Evolutionary conservation across 2,888 invertebrate genomes (phyloP).

Genomic region (Sminthurides aquaticus): DNA sequence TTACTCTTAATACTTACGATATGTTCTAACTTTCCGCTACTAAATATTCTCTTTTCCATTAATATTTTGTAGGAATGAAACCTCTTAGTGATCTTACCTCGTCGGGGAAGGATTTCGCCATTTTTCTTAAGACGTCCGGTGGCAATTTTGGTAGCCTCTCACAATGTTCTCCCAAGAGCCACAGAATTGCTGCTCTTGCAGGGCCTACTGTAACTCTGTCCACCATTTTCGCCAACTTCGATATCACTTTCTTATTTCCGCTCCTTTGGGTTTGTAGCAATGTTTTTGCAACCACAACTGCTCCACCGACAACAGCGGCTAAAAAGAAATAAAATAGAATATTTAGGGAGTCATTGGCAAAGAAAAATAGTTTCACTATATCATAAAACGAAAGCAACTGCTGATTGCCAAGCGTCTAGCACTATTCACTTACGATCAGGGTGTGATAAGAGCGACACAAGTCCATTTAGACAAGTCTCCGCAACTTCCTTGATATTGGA

Average conservation of each 20-base stretch:
- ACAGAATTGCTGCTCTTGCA: constrained; percentile 84
- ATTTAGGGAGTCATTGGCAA: not conserved
- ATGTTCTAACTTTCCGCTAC: no score
- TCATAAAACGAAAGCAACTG: no score
- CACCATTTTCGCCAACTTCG: constrained; percentile 75
- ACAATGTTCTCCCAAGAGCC: constrained; percentile 84
- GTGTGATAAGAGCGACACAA: constrained; percentile 84
- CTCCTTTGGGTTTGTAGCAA: constrained; percentile 71
- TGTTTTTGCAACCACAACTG: constrained; percentile 79
- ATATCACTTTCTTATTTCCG: constrained; percentile 76
- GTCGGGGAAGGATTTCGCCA: constrained; percentile 77
- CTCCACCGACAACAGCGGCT: constrained; percentile 86
- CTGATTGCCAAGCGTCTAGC: no score
- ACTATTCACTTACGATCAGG: constrained; percentile 82
- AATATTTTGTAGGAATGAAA: not conserved
- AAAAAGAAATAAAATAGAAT: constrained; percentile 44
- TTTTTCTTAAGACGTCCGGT: constrained; percentile 79
- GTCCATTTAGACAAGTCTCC: constrained; percentile 85
- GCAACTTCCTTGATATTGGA: constrained; percentile 83
- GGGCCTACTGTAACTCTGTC: constrained; percentile 76
- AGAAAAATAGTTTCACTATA: constrained; percentile 17
- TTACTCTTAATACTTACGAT: no score
- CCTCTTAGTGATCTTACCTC: constrained; percentile 53
- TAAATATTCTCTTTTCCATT: no score
- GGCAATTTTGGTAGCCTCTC: constrained; percentile 75